These are phyloP conservation scores for Dreissena rostriformis DNA, from an alignment of 1,140 invertebrate genomes.

Conservation along the genomic window DNA sequence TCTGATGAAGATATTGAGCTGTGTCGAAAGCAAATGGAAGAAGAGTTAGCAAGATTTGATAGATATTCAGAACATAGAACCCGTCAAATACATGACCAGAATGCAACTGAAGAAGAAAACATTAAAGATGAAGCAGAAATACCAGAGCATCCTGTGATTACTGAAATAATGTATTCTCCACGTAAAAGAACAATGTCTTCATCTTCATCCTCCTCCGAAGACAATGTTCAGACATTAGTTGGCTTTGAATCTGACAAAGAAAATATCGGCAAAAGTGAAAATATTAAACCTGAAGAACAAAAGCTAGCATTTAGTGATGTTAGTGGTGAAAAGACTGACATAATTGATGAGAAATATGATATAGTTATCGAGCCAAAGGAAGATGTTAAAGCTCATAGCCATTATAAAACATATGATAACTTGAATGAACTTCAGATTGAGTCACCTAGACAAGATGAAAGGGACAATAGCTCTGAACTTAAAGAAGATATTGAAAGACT, in stretches of 20 bases:
- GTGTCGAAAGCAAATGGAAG: constrained; percentile 3
- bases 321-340: constrained; percentile 8
- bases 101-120: too few species aligned
- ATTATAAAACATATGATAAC: constrained; percentile 52
- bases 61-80: neutral
- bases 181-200: constrained; percentile 23
- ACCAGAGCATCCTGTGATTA: constrained; percentile 24
- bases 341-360: constrained; percentile 11
- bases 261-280: constrained; percentile 8
- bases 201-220: constrained; percentile 43
- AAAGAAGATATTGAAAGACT: constrained; percentile 45
- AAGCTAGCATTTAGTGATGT: neutral
- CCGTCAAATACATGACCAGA: too few species aligned
- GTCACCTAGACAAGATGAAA: neutral
- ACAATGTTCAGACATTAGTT: neutral
- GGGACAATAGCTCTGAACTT: constrained; percentile 1
- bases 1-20: constrained; percentile 36
- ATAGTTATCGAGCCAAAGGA: neutral
- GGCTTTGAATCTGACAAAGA: neutral
- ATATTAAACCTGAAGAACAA: constrained; percentile 5
- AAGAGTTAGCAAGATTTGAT: neutral
- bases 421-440: constrained; percentile 45
- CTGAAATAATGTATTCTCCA: constrained; percentile 51
- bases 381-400: constrained; percentile 25
- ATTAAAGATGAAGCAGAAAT: constrained; percentile 5